phyloP scores from a whole-genome alignment of 2,113 vertebrate species.

The Turdus rufiventris region DNA sequence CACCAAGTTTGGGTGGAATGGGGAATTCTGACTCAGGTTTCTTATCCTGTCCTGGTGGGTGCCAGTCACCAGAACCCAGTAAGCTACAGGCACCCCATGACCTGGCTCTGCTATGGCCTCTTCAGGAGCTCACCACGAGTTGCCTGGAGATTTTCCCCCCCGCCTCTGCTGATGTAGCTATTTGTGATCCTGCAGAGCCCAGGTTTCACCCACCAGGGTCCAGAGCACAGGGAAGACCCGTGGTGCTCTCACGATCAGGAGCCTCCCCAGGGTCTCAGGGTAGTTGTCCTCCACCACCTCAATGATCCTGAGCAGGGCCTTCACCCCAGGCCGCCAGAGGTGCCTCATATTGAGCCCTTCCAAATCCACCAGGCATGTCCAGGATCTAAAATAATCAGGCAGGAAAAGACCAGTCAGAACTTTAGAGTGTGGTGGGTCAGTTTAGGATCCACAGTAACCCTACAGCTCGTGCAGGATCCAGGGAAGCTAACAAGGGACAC shows the following conservation, averaged over 20 bases:
- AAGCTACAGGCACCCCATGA: background rate
- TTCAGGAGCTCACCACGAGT: background rate
- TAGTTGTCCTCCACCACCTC: conserved; percentile 86
- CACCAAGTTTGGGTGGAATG: background rate
- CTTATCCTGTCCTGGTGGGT: background rate
- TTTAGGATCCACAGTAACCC: background rate
- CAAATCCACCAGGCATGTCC: conserved; percentile 84
- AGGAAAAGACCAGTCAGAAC: background rate
- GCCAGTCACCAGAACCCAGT: background rate
- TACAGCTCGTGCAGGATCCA: background rate
- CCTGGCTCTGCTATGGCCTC: background rate
- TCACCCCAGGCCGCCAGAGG: conserved; percentile 83
- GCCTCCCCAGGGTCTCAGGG: conserved; percentile 80
- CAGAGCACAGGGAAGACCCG: conserved; percentile 84
- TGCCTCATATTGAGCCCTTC: conserved; percentile 85
- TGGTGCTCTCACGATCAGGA: conserved; percentile 81
- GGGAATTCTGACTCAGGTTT: background rate
- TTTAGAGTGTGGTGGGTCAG: background rate
- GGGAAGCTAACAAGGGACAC: background rate
- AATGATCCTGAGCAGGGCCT: conserved; percentile 80
- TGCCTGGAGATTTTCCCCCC: background rate
- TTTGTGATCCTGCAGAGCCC: background rate
- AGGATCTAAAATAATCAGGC: conserved; percentile 66
- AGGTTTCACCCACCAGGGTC: conserved; percentile 75
- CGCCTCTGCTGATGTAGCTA: background rate